Evolutionary conservation across 2,797 vertebrate species (phyloP).

Genomic region (Rhadinocentrus ornatus): DNA sequence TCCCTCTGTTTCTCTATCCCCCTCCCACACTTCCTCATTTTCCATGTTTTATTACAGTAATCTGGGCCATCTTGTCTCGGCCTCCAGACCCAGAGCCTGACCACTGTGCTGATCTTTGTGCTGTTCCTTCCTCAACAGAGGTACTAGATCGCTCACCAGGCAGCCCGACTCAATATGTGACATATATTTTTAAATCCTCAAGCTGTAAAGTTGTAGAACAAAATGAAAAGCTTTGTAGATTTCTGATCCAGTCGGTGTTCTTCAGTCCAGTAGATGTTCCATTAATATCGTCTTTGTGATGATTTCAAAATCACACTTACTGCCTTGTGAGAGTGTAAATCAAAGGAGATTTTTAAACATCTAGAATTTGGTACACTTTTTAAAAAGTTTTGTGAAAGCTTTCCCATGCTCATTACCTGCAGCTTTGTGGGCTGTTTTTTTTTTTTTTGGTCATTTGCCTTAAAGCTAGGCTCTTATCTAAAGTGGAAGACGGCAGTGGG

Average conservation of each 20-base stretch:
- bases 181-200: conserved; percentile 27
- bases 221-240: conserved; percentile 41
- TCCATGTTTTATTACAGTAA: conserved; percentile 77
- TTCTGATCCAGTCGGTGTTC: conserved; percentile 38
- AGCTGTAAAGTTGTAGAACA: conserved; percentile 41
- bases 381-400: neutral
- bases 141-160: conserved; percentile 30
- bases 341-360: neutral
- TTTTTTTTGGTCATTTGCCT: conserved; percentile 8
- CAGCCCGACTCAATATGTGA: conserved; percentile 26
- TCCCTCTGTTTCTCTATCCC: conserved; percentile 35
- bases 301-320: conserved; percentile 10
- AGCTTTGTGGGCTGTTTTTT: neutral
- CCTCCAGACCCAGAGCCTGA: conserved; percentile 28
- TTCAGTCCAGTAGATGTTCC: conserved; percentile 30
- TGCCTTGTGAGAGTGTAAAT: neutral
- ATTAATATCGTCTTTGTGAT: conserved; percentile 18
- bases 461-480: conserved; percentile 14
- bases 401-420: neutral
- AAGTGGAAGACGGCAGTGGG: conserved; percentile 10
- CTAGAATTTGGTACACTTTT: neutral
- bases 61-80: conserved; percentile 71
- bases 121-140: conserved; percentile 32
- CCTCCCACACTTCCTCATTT: conserved; percentile 52
- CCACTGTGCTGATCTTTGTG: conserved; percentile 34